A percentile compares a stretch with the other conserved stretches of the same genome.
phyloP scores from a whole-genome alignment of 30 jellyfish, hydroid and myxozoan species.

The Aurelia aurita complex sp. Pacific region DNA sequence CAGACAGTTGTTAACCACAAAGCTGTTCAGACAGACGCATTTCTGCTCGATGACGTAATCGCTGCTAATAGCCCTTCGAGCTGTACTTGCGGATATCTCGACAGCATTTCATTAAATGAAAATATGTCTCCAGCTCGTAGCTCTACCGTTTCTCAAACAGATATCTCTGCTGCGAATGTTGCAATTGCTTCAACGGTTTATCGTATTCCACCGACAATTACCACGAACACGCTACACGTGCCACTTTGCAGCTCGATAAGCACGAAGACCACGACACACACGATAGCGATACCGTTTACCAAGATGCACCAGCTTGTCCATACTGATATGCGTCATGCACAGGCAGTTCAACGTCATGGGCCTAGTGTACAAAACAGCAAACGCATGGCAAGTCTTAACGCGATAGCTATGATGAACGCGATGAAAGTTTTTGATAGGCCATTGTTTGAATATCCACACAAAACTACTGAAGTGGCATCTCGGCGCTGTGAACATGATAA shows the following conservation, averaged over 20 bases:
- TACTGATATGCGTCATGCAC: conserved; percentile 43
- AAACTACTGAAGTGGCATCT: conserved; percentile 1
- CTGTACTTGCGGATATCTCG: conserved; percentile 65
- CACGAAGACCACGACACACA: conserved; percentile 79
- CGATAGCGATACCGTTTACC: conserved; percentile 85
- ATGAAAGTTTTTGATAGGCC: conserved; percentile 72
- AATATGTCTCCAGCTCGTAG: conserved; percentile 16
- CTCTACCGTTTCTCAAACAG: neutral
- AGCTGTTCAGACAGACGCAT: conserved; percentile 88
- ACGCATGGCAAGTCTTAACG: conserved; percentile 75
- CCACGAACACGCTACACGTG: conserved; percentile 41
- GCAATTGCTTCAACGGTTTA: conserved; percentile 27
- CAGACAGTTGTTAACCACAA: conserved; percentile 88
- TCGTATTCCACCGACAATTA: conserved; percentile 57
- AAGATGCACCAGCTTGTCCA: conserved; percentile 80
- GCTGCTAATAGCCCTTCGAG: conserved; percentile 38
- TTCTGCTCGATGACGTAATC: conserved; percentile 10
- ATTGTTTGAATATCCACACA: conserved; percentile 7
- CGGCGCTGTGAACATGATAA: conserved; percentile 21
- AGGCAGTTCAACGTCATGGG: conserved; percentile 7
- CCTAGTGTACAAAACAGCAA: conserved; percentile 40
- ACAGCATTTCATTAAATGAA: conserved; percentile 5
- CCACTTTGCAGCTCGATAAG: conserved; percentile 78
- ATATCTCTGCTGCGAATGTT: neutral
- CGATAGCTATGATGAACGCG: conserved; percentile 87